phyloP scores from a whole-genome alignment of 2,797 vertebrate genomes.

The Gallinago nigripennis region DNA sequence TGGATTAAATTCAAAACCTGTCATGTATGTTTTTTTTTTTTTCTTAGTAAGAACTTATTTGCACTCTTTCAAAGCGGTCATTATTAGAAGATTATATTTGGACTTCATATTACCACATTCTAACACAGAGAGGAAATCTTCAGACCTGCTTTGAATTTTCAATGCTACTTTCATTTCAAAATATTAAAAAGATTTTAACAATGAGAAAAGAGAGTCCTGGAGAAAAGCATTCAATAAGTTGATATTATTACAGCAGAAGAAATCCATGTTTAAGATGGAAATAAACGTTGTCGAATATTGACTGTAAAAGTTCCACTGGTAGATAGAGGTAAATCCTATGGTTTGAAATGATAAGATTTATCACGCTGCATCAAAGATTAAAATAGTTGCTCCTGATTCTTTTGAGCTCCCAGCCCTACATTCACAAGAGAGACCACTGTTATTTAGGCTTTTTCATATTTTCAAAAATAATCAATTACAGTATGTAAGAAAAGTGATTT shows the following conservation, averaged over 20 bases:
- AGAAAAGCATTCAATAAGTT: background rate
- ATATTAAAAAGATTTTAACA: background rate
- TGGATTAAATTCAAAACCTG: background rate
- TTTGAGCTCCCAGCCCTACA: constrained; percentile 14
- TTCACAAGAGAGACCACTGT: background rate
- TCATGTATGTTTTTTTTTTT: fast-evolving
- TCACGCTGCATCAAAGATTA: background rate
- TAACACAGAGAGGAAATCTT: background rate
- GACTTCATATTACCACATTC: background rate
- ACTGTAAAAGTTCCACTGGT: background rate
- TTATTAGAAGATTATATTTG: background rate
- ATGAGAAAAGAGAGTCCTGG: background rate
- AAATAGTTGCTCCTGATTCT: background rate
- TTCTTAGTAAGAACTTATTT: background rate
- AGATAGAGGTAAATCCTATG: background rate
- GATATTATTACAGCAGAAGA: background rate
- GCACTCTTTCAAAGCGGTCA: background rate
- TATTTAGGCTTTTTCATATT: background rate
- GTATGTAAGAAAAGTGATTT: background rate
- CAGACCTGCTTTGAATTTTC: background rate
- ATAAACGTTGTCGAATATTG: background rate
- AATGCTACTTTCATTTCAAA: background rate
- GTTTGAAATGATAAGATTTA: background rate
- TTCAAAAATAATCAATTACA: background rate
- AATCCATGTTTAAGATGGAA: background rate